A percentile compares a stretch with the other conserved stretches of the same genome.
Evolutionary conservation across 2,888 invertebrate genomes (phyloP).

Genomic region (Amiota communis): DNA sequence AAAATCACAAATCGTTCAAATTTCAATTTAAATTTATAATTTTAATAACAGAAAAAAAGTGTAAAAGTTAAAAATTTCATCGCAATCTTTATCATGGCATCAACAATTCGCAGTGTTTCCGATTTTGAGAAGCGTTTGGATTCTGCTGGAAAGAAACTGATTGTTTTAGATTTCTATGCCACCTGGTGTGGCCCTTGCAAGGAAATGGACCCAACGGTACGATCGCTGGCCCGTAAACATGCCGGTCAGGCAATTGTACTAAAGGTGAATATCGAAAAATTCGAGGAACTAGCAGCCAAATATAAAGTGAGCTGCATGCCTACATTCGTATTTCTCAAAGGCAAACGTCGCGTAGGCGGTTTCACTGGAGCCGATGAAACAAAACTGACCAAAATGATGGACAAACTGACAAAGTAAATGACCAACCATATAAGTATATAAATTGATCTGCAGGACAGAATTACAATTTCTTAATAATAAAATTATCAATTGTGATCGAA

Average conservation of each 20-base stretch:
- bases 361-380: constrained; percentile 58
- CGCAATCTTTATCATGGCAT: background rate
- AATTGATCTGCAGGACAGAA: constrained; percentile 1
- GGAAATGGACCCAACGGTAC: constrained; percentile 49
- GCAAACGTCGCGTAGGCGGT: constrained; percentile 44
- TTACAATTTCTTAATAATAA: background rate
- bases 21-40: too few relatives aligned
- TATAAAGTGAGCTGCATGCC: constrained; percentile 54
- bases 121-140: constrained; percentile 54
- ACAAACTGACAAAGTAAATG: constrained; percentile 48
- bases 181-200: constrained; percentile 57
- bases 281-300: constrained; percentile 42
- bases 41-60: background rate
- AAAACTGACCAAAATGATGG: constrained; percentile 51
- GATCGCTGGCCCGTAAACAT: constrained; percentile 48
- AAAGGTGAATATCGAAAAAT: constrained; percentile 50
- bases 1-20: too few relatives aligned
- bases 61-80: background rate
- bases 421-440: background rate
- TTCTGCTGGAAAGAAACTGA: constrained; percentile 44
- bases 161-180: constrained; percentile 57
- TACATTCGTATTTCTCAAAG: constrained; percentile 59
- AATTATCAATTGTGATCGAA: constrained; percentile 39
- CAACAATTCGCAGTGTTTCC: constrained; percentile 44
- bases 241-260: constrained; percentile 69